Evolutionary conservation across 2,888 invertebrate genomes (phyloP), one percentile per base, ranked within the genome.

Genomic region (Leucophenga montana): DNA sequence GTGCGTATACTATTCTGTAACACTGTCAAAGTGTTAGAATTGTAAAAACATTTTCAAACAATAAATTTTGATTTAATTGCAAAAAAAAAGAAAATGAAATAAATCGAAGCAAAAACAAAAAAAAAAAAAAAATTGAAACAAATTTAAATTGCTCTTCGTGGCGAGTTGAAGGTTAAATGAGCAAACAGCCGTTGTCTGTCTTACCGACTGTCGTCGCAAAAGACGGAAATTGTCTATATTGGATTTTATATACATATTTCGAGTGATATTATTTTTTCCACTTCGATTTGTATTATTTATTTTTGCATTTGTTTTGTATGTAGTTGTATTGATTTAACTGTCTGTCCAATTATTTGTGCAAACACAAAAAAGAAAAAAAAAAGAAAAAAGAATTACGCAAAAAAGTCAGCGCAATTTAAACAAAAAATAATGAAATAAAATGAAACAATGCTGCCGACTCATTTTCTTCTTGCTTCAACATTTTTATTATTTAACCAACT

Each of bases 121-220:
- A 22, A 3, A 22, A 62, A 67, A 39, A 72, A 73, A 62, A 56
- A 54, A 44, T 27, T 46, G 5, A 20, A 61, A 48, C 66, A 56
- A 14, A 69, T 61, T 61, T 73, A 79, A 82, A 81, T 76, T 80
- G 77, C 76, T 44, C 75, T 80, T 80, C 77, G 83, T 80, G 83
- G 79, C 83, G 84, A 81, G 81, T 84, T 81, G 84, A 81, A 84
- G 81, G 81, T 82, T 80, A 81, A 76, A 73, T 78, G 71, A 74
- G 66, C 66, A 69, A 70, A 74, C 70, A 66, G 67, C 76, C 71
- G 79, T 8, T 5, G 8, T 39, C 39, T 39, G 39, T 39, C 39
- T 5, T 8, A 11, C 39, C 1, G 9, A 11, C 39, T 8, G 9
- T 39, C 8, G 8, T 39, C 11, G 9, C 11, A 39, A 11, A 33